phyloP scores from a whole-genome alignment of 2,888 invertebrate species.

The Drosophila paramelanica region DNA sequence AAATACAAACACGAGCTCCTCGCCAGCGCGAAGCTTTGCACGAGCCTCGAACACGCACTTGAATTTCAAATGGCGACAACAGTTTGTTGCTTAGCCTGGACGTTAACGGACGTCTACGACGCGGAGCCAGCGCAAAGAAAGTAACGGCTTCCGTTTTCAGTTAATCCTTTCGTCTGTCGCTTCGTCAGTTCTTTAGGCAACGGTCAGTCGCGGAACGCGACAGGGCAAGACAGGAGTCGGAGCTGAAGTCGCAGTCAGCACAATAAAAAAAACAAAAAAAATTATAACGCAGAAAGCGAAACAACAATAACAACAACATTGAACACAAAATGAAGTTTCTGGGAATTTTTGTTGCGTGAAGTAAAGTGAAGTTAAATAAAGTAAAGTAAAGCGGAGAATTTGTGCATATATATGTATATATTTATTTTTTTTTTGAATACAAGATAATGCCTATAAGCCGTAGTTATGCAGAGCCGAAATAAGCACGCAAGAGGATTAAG shows the following conservation, averaged over 20 bases:
- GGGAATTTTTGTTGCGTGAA: conserved; percentile 39
- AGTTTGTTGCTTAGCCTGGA: conserved; percentile 84
- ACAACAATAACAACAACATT: conserved; percentile 21
- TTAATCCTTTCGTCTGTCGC: conserved; percentile 30
- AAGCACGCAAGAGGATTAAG: background rate
- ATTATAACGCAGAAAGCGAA: conserved; percentile 13
- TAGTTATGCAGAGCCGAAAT: conserved; percentile 8
- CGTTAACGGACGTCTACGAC: conserved; percentile 74
- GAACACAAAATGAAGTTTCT: conserved; percentile 49
- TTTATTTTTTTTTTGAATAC: conserved; percentile 34
- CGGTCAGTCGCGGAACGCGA: conserved; percentile 44
- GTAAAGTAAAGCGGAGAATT: conserved; percentile 27
- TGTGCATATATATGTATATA: conserved; percentile 46
- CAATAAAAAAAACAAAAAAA: conserved; percentile 17
- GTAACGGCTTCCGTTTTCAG: conserved; percentile 41
- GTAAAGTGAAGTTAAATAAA: conserved; percentile 35
- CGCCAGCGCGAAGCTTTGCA: conserved; percentile 41
- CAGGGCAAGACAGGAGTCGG: conserved; percentile 24
- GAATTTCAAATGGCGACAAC: conserved; percentile 75
- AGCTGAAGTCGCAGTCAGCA: conserved; percentile 25
- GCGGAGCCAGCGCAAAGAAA: conserved; percentile 14
- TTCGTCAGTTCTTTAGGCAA: conserved; percentile 29
- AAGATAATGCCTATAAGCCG: conserved; percentile 20
- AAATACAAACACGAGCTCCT: conserved; percentile 29
- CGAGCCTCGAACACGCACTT: conserved; percentile 37